Conservation (phyloP, 2,888 invertebrate genomes). For the Diarsia mendica region DNA sequence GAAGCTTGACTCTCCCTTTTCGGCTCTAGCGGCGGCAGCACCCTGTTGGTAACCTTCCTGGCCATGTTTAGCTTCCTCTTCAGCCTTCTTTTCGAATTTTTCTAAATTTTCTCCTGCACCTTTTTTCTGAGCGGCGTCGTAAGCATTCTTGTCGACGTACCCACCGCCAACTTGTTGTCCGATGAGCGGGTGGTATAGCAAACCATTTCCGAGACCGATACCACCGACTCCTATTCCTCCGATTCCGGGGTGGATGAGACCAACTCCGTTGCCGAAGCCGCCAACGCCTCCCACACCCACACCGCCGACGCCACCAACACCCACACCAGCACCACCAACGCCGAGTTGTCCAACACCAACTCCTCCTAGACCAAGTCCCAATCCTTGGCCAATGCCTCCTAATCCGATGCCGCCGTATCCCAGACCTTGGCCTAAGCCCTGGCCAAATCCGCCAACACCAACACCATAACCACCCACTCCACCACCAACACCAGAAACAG, state of each 20-base stretch:
- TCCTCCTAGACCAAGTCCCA: constrained; percentile 72
- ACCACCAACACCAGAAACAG: constrained; percentile 79
- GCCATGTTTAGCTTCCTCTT: constrained; percentile 89
- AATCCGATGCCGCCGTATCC: constrained; percentile 72
- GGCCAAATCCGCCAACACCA: constrained; percentile 68
- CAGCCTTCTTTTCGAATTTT: constrained; percentile 89
- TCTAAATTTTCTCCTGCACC: constrained; percentile 89
- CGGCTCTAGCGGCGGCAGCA: constrained; percentile 89
- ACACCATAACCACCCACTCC: constrained; percentile 71
- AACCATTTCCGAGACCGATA: constrained; percentile 75
- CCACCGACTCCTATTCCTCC: constrained; percentile 81
- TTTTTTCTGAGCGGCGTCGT: constrained; percentile 90
- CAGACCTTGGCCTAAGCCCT: constrained; percentile 62
- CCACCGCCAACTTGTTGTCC: constrained; percentile 85
- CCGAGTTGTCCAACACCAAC: constrained; percentile 66
- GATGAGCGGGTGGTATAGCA: constrained; percentile 83
- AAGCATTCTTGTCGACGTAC: constrained; percentile 90
- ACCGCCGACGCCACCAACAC: constrained; percentile 72
- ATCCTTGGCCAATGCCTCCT: constrained; percentile 68
- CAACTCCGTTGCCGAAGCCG: constrained; percentile 72
- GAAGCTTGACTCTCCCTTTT: constrained; percentile 88
- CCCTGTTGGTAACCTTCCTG: constrained; percentile 90
- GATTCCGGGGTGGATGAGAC: constrained; percentile 79
- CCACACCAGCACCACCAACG: constrained; percentile 70
- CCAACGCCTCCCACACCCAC: constrained; percentile 72